These are phyloP conservation scores for Oryzias dopingdopingensis DNA, from an alignment of 2,797 vertebrate genomes.

Conservation along the genomic window DNA sequence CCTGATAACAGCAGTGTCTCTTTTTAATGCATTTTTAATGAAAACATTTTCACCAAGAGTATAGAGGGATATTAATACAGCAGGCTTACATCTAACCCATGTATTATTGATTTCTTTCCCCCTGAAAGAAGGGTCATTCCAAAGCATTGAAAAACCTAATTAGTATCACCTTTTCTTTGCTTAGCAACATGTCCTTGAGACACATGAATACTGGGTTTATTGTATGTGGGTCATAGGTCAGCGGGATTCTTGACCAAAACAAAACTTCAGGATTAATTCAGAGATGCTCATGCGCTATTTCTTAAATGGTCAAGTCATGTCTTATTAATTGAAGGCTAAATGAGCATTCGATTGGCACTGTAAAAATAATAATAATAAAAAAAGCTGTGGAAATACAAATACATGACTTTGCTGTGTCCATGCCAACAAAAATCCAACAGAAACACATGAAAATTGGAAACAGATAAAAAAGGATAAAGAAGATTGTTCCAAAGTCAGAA, in stretches of 20 bases:
- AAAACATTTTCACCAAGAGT: slow-evolving; percentile 36
- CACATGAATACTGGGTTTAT: slow-evolving; percentile 5
- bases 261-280: slow-evolving; percentile 9
- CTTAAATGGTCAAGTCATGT: background rate
- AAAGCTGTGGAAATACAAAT: too few species aligned
- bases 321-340: background rate
- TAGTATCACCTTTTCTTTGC: slow-evolving; percentile 9
- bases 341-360: too few species aligned
- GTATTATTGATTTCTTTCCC: slow-evolving; percentile 6
- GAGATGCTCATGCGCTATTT: too few species aligned
- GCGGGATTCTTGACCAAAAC: background rate
- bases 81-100: slow-evolving; percentile 10
- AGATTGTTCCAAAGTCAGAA: too few species aligned
- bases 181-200: background rate
- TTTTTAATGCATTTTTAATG: slow-evolving; percentile 31
- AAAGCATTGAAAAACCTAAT: slow-evolving; percentile 14
- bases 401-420: too few species aligned
- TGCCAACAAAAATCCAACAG: too few species aligned
- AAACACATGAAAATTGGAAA: too few species aligned
- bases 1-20: slow-evolving; percentile 52
- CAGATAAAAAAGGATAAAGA: too few species aligned
- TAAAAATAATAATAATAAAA: too few species aligned
- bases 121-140: slow-evolving; percentile 18
- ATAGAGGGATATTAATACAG: slow-evolving; percentile 36
- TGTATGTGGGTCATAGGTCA: background rate